Evolutionary conservation across 2,797 vertebrate species (phyloP).

Genomic region (Dallia pectoralis): DNA sequence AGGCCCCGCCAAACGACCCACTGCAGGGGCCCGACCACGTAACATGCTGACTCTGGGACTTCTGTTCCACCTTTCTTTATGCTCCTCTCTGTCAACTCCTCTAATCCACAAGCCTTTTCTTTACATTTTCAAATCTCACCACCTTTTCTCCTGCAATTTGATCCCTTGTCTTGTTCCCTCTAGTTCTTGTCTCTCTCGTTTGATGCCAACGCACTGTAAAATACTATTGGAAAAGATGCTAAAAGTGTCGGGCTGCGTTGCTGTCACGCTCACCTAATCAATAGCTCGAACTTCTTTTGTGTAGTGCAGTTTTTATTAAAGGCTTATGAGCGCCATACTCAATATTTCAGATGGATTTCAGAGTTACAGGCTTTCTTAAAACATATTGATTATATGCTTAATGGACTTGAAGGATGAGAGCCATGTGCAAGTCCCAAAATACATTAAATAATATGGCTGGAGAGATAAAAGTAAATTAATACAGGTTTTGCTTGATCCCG

Average conservation of each 20-base stretch:
- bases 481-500: slow-evolving; percentile 46
- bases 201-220: too few relatives aligned
- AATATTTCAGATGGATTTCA: slow-evolving; percentile 45
- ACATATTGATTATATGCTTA: slow-evolving; percentile 56
- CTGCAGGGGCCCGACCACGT: slow-evolving; percentile 57
- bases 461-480: slow-evolving; percentile 56
- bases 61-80: slow-evolving; percentile 32
- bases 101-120: background rate
- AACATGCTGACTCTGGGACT: slow-evolving; percentile 63
- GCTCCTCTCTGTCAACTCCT: slow-evolving; percentile 8
- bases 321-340: slow-evolving; percentile 42
- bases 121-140: background rate
- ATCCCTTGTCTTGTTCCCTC: too few relatives aligned
- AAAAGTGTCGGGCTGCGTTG: background rate
- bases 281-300: slow-evolving; percentile 10
- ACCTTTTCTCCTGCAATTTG: too few relatives aligned
- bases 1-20: slow-evolving; percentile 59
- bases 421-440: slow-evolving; percentile 27
- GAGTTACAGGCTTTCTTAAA: slow-evolving; percentile 44
- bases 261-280: background rate
- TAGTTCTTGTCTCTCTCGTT: too few relatives aligned
- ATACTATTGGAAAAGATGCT: too few relatives aligned
- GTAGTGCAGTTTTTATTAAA: slow-evolving; percentile 54
- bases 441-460: slow-evolving; percentile 25
- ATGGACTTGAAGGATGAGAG: slow-evolving; percentile 50